Conservation (phyloP, 2,797 vertebrate genomes). For the Lemur catta region DNA sequence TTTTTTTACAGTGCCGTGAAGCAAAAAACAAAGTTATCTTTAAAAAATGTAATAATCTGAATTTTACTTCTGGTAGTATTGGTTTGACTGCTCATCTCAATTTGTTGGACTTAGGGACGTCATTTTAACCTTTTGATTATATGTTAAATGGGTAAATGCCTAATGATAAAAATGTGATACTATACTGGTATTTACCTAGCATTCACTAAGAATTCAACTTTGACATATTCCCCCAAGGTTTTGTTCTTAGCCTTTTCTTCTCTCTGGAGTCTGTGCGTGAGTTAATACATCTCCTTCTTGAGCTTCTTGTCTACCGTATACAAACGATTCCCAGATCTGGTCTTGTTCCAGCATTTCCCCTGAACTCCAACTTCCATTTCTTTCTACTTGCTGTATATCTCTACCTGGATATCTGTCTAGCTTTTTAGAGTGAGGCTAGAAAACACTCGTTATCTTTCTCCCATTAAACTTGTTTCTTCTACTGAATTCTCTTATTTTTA, state of each 20-base stretch:
- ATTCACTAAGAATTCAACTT: background rate
- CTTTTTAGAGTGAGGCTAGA: background rate
- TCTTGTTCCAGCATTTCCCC: background rate
- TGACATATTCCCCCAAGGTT: background rate
- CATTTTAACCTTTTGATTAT: conserved; percentile 27
- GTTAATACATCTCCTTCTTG: background rate
- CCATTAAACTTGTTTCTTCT: background rate
- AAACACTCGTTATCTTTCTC: background rate
- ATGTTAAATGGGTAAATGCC: background rate
- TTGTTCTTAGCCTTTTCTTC: background rate
- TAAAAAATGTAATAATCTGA: background rate
- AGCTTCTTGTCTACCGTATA: background rate
- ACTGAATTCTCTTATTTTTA: background rate
- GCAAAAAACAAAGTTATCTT: background rate
- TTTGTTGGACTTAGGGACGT: background rate
- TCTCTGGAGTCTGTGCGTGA: background rate
- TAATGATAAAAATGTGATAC: background rate
- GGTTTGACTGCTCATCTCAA: background rate
- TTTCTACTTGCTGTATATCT: background rate
- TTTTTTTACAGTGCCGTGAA: background rate
- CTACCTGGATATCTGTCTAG: background rate
- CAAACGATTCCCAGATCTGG: background rate
- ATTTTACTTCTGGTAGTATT: conserved; percentile 34
- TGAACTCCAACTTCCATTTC: background rate
- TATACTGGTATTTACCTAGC: background rate